A percentile compares a stretch with the other conserved stretches of the same genome.
Evolutionary conservation across 2,888 invertebrate genomes (phyloP).

Genomic region (Dyspetes luteomarginatus): DNA sequence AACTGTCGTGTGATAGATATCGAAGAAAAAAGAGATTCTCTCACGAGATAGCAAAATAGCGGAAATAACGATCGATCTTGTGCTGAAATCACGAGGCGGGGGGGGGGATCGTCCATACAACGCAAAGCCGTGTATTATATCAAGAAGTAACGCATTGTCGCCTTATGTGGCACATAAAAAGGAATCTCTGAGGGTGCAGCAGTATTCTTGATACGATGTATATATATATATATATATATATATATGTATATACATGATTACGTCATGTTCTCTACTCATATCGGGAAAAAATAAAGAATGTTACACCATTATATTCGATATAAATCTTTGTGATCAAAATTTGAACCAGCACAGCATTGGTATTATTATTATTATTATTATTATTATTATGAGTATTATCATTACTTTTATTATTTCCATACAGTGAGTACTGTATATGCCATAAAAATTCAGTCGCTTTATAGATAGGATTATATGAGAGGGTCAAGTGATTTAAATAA

Average conservation of each 20-base stretch:
- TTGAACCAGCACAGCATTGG: not conserved
- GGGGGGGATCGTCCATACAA: not conserved
- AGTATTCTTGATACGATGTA: conserved; percentile 13
- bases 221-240: not conserved
- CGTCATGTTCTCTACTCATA: conserved; percentile 23
- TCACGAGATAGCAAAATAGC: not conserved
- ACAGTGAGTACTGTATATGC: no score
- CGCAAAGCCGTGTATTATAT: conserved; percentile 15
- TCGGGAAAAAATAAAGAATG: conserved; percentile 22
- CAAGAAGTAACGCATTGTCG: conserved; percentile 18
- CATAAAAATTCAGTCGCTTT: no score
- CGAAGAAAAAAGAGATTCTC: not conserved
- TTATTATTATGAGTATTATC: not conserved
- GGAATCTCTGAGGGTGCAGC: conserved; percentile 34
- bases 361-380: not conserved
- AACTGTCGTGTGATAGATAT: not conserved
- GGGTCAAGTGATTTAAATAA: no score
- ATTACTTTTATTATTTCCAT: no score
- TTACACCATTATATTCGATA: conserved; percentile 10
- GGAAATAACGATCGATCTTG: conserved; percentile 10
- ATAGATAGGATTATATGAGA: no score
- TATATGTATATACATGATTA: conserved; percentile 4
- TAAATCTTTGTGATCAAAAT: not conserved
- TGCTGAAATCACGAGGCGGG: conserved; percentile 19
- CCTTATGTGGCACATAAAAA: conserved; percentile 21